Conservation (phyloP, 1,140 invertebrate genomes). For the Dendroctonus ponderosae region DNA sequence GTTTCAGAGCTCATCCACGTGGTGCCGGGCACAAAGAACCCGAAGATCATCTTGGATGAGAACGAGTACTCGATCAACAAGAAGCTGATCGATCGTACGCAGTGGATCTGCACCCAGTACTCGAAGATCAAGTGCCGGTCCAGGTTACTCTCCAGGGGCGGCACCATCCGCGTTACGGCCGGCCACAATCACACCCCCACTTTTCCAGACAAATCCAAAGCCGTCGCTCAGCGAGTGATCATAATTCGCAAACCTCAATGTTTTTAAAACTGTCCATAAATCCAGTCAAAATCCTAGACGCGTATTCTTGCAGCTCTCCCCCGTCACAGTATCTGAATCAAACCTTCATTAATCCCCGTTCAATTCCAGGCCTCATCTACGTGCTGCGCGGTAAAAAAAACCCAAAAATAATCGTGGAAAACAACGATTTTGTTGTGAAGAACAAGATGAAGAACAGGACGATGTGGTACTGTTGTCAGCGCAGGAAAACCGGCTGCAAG, state of each 20-base stretch:
- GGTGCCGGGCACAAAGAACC: conserved; percentile 25
- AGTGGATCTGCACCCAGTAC: conserved; percentile 34
- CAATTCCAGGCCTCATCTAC: conserved; percentile 38
- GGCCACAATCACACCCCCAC: conserved; percentile 35
- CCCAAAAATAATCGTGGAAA: conserved; percentile 37
- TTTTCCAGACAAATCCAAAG: conserved; percentile 5
- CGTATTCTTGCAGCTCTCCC: too few relatives aligned
- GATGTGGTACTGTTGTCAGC: conserved; percentile 39
- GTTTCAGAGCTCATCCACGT: conserved; percentile 37
- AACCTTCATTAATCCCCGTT: background rate
- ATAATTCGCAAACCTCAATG: background rate
- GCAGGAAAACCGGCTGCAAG: conserved; percentile 38
- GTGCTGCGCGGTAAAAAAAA: conserved; percentile 36
- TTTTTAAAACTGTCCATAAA: too few relatives aligned
- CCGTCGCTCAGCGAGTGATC: conserved; percentile 1
- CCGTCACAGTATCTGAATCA: too few relatives aligned
- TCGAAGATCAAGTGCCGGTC: conserved; percentile 33
- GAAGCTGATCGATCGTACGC: conserved; percentile 21
- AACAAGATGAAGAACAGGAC: conserved; percentile 34
- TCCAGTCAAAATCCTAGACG: too few relatives aligned
- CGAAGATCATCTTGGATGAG: conserved; percentile 27
- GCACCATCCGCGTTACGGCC: conserved; percentile 22
- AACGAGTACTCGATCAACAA: conserved; percentile 29
- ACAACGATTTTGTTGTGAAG: conserved; percentile 34
- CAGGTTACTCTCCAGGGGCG: conserved; percentile 27